These are phyloP conservation scores for Catostylus mosaicus DNA, from an alignment of 30 jellyfish, hydroid and myxozoan species.

Conservation along the genomic window DNA sequence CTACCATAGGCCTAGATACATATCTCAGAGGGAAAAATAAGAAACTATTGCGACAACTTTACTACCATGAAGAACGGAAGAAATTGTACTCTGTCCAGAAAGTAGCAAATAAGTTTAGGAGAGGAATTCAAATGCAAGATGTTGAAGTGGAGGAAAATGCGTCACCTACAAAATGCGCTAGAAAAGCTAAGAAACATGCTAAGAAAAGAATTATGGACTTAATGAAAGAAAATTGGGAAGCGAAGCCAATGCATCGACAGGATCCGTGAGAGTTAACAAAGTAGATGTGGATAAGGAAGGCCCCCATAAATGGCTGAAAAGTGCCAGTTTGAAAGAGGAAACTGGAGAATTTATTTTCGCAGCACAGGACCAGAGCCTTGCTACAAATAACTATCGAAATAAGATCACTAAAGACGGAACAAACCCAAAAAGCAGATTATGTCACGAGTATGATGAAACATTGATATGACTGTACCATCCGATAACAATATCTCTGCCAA, in stretches of 20 bases:
- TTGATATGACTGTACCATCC: no score
- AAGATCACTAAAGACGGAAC: not conserved
- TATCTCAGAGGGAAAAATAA: not conserved
- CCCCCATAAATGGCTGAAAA: slow-evolving; percentile 14
- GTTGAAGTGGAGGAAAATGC: no score
- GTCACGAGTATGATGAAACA: not conserved
- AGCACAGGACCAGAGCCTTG: slow-evolving; percentile 10
- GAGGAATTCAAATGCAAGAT: no score
- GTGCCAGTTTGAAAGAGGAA: slow-evolving; percentile 4
- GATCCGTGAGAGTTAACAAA: slow-evolving; percentile 1
- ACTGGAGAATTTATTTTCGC: not conserved
- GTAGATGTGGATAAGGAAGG: slow-evolving; percentile 18
- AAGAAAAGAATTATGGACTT: not conserved
- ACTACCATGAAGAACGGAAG: not conserved
- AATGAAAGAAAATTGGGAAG: slow-evolving; percentile 23
- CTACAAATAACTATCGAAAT: not conserved
- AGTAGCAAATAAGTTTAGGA: slow-evolving; percentile 9
- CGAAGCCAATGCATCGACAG: slow-evolving; percentile 24
- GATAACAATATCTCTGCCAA: no score
- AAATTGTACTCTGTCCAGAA: not conserved
- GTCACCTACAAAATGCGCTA: no score
- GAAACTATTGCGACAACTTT: no score
- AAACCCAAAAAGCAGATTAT: not conserved
- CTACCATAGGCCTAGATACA: slow-evolving; percentile 3
- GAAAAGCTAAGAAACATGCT: no score